Base-by-base conservation (phyloP, 2,797 vertebrate species). In the Pangasius djambal region DNA sequence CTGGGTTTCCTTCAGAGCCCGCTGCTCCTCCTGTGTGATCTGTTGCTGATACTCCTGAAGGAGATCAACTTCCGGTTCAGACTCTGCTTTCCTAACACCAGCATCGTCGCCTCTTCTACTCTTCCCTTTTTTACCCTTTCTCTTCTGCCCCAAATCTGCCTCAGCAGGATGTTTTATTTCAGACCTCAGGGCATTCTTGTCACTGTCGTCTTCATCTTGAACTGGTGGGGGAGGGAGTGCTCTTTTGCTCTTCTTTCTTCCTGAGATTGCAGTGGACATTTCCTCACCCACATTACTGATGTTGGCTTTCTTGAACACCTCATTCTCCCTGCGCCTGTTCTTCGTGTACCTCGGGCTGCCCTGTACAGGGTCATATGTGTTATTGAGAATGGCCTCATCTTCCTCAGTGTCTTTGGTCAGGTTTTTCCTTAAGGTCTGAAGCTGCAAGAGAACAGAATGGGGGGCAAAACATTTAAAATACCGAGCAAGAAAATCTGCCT, bases 31-130 rank as follows among this genome's bases (percentile, higher is more conserved):
- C 92, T 97, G 95, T 67, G 94, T 95, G 72, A 97, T 96, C 90
- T 97, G 96, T 91, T 96, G 94, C 89, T 97, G 96, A 93, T 98
- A 98, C 6, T 95, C 95, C 87, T 94, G 95, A 89, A 98, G 93
- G 78, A 98, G 95, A 31, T 97, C 94, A 82, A 98, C 97, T 63
- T 96, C 97, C 20, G 91, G 40, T 18, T 95, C 94, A 65, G 93
- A 92, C 67, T 90, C 92, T 61, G 85, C 92, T 90, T 94, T 95
- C 88, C 94, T 92, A 78, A 91, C 94, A 88, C 86, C 88, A 6
- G 59, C 89, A 88, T 91, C 93, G 79, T 91, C 90, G 83, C 92
- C 90, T 89, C 44, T 63, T 93, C 93, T 97, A 89, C 90, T 89
- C 90, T 93, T 95, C 85, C 86, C 94, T 88, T 94, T 95, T 92